A percentile compares a stretch with the other conserved stretches of the same genome.
Conservation (phyloP, 2,797 vertebrate genomes). For the Capromys pilorides region DNA sequence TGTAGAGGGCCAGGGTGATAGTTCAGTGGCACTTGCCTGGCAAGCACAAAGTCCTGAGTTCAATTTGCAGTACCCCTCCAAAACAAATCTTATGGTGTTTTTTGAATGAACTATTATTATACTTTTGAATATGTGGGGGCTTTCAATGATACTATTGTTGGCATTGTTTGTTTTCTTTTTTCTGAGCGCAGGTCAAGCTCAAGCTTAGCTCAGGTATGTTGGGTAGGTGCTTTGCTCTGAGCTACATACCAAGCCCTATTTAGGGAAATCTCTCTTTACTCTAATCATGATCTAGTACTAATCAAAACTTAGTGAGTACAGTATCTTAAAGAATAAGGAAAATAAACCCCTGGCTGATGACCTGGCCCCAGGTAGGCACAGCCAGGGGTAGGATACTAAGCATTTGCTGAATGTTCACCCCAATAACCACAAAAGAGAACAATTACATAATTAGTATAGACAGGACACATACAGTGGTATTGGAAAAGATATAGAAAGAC, state of each 20-base stretch:
- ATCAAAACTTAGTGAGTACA: neutral
- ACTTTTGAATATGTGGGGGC: neutral
- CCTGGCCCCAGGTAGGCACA: neutral
- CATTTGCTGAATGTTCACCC: neutral
- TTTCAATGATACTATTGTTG: neutral
- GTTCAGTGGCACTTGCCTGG: no score
- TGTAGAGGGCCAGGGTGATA: neutral
- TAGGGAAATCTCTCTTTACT: neutral
- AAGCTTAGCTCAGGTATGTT: neutral
- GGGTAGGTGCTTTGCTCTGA: neutral
- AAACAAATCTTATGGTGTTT: neutral
- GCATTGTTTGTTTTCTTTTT: neutral
- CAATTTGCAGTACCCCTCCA: no score
- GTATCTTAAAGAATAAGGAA: neutral
- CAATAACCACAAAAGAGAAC: neutral
- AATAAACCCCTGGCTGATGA: neutral
- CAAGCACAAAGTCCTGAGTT: no score
- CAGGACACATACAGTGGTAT: neutral
- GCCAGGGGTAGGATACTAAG: neutral
- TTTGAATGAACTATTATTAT: neutral
- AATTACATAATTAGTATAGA: neutral
- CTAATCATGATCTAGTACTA: neutral
- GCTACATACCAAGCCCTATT: neutral
- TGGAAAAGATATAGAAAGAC: no score
- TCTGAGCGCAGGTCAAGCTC: neutral